These are phyloP conservation scores for Odobenus rosmarus DNA, from an alignment of 2,113 vertebrate species.

Conservation along the genomic window DNA sequence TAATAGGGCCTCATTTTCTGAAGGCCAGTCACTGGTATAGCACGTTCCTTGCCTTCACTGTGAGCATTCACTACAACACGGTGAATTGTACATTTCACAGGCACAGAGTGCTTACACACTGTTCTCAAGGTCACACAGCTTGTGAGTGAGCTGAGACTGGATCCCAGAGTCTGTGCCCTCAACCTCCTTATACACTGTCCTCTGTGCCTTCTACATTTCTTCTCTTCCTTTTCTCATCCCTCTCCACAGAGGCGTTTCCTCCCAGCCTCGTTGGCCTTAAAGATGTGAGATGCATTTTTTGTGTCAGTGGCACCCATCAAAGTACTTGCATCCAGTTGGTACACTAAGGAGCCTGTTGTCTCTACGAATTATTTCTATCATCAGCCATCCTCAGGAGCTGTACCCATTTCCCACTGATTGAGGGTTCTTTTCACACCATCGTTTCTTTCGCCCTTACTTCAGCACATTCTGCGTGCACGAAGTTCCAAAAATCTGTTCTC, in stretches of 20 bases:
- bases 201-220: not conserved
- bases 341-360: not conserved
- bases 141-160: not conserved
- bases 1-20: not conserved
- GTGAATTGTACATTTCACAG: not conserved
- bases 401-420: not conserved
- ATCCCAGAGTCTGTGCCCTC: not conserved
- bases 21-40: rapidly evolving
- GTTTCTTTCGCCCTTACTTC: not conserved
- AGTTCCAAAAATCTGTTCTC: not conserved
- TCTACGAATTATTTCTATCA: not conserved
- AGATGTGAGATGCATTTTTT: not conserved
- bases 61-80: not conserved
- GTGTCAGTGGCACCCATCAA: not conserved
- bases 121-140: not conserved
- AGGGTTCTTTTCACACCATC: not conserved
- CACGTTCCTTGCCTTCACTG: not conserved
- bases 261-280: not conserved
- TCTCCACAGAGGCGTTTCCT: not conserved
- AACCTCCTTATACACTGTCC: rapidly evolving
- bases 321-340: not conserved
- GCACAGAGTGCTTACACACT: not conserved
- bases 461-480: not conserved
- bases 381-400: not conserved
- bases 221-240: not conserved